These are phyloP conservation scores for Chelon labrosus DNA, from an alignment of 2,797 vertebrate genomes.

Conservation along the genomic window DNA sequence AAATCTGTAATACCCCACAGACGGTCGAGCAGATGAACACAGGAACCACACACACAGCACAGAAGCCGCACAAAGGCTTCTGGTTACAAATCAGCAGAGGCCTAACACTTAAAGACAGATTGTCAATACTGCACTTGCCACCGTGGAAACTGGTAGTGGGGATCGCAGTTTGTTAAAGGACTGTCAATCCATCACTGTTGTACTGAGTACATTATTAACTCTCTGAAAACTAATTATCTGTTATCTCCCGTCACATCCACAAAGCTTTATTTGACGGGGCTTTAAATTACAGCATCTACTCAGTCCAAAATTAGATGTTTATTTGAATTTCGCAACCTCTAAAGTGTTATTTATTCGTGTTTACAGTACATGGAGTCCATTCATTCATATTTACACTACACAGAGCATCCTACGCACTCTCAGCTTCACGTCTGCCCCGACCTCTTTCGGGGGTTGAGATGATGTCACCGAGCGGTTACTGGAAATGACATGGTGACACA, in stretches of 20 bases:
- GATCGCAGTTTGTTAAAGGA: constrained; percentile 64
- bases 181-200: constrained; percentile 59
- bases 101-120: constrained; percentile 78
- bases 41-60: constrained; percentile 31
- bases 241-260: constrained; percentile 51
- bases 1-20: constrained; percentile 68
- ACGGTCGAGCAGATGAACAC: constrained; percentile 46
- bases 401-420: constrained; percentile 5
- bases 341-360: constrained; percentile 21
- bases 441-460: constrained; percentile 34
- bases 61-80: constrained; percentile 61
- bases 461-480: constrained; percentile 66
- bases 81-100: constrained; percentile 70
- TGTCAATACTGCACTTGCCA: constrained; percentile 70
- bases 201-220: constrained; percentile 66
- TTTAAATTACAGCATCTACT: constrained; percentile 27
- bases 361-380: constrained; percentile 7
- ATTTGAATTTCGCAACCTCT: background rate
- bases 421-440: constrained; percentile 6
- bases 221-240: constrained; percentile 61
- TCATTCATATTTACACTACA: constrained; percentile 32
- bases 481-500: constrained; percentile 69
- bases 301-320: constrained; percentile 24
- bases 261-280: constrained; percentile 23
- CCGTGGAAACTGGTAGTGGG: constrained; percentile 60